phyloP scores from a whole-genome alignment of 1,140 invertebrate species.

The Armadillidium nasatum region DNA sequence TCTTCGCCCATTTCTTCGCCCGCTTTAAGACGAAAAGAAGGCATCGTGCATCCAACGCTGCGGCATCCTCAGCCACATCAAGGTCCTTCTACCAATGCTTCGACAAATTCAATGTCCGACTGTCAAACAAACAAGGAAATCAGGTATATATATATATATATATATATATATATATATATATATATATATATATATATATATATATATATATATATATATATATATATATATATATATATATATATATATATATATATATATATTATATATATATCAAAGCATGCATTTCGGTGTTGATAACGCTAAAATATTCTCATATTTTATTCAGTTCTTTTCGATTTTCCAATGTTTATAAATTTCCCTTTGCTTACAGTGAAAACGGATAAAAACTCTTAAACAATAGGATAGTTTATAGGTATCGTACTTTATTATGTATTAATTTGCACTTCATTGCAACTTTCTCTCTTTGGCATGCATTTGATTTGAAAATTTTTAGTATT shows the following conservation, averaged over 20 bases:
- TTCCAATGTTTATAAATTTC: neutral
- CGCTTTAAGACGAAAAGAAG: neutral
- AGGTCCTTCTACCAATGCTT: neutral
- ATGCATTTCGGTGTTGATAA: no score
- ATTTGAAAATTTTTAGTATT: no score
- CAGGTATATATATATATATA: conserved; percentile 4
- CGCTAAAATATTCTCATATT: no score
- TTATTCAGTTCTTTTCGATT: neutral
- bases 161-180: conserved; percentile 13
- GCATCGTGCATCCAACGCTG: neutral
- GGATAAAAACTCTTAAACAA: conserved; percentile 3
- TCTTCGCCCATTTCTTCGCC: neutral
- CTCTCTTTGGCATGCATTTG: no score
- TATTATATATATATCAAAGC: no score
- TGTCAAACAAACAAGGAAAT: neutral
- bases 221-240: no score
- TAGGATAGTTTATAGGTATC: neutral
- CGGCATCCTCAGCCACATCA: neutral
- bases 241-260: no score
- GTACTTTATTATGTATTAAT: no score
- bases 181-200: neutral
- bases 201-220: conserved; percentile 14
- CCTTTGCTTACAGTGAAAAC: neutral
- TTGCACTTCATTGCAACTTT: no score
- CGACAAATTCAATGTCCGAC: neutral